Conservation (phyloP, 2,113 vertebrate species). For the Theristicus caerulescens region DNA sequence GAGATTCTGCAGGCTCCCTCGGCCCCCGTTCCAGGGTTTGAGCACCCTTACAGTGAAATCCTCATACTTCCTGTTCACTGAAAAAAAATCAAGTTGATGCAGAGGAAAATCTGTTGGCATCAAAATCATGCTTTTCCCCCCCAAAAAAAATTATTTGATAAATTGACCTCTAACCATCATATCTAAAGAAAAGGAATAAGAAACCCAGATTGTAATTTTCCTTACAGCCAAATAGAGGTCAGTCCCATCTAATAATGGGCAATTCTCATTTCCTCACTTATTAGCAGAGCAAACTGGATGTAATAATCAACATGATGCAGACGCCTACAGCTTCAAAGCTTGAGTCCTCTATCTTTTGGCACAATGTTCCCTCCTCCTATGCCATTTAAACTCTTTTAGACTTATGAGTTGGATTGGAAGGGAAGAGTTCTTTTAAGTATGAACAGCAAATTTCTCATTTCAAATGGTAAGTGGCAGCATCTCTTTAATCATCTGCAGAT, state of each 20-base stretch:
- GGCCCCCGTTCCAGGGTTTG: neutral
- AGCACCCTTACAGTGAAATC: neutral
- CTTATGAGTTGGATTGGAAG: neutral
- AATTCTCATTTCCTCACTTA: neutral
- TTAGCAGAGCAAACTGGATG: neutral
- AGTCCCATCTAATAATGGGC: neutral
- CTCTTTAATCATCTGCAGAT: constrained; percentile 8
- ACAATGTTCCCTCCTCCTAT: neutral
- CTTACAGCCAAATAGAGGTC: neutral
- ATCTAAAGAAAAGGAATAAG: neutral
- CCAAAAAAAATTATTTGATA: neutral
- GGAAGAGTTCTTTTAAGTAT: neutral
- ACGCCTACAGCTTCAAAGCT: neutral
- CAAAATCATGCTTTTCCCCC: neutral
- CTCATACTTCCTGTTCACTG: neutral
- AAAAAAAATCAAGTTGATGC: neutral
- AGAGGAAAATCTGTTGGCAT: neutral
- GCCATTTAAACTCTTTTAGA: neutral
- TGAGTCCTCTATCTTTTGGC: neutral
- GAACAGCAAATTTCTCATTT: neutral
- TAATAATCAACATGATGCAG: neutral
- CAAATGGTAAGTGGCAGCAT: neutral
- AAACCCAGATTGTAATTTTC: neutral
- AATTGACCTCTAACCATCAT: neutral
- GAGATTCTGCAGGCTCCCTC: neutral